A percentile compares a stretch with the other conserved stretches of the same genome.
Evolutionary conservation across 2,113 vertebrate species (phyloP).

Genomic region (Lycaon pictus): DNA sequence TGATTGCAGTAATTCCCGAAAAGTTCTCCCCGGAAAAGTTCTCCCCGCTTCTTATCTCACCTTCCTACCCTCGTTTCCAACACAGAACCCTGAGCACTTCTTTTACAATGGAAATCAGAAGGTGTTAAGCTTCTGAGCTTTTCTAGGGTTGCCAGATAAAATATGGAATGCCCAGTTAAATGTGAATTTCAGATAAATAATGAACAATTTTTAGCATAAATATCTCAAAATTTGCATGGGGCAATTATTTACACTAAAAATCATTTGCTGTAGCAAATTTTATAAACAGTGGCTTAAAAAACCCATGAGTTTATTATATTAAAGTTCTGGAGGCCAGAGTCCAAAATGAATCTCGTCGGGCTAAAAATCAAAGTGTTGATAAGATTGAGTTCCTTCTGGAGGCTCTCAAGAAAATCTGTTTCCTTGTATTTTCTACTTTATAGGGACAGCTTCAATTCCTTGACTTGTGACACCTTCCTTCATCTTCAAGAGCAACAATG

Average conservation of each 20-base stretch:
- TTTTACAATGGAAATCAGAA: not conserved
- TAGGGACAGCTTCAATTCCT: not conserved
- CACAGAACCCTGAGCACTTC: not conserved
- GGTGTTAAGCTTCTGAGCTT: not conserved
- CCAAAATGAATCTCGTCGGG: not conserved
- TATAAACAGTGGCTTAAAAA: not conserved
- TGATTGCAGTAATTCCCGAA: not conserved
- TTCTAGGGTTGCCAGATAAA: not conserved
- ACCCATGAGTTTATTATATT: not conserved
- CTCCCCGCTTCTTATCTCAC: too few relatives aligned
- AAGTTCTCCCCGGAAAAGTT: too few relatives aligned
- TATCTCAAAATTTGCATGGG: not conserved
- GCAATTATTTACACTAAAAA: not conserved
- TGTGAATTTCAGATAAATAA: constrained; percentile 18
- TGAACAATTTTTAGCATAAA: not conserved
- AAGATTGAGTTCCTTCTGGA: not conserved
- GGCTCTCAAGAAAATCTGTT: not conserved
- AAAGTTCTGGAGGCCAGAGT: not conserved
- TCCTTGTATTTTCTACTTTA: not conserved
- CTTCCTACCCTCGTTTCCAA: not conserved
- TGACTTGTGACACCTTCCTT: not conserved
- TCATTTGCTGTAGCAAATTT: not conserved
- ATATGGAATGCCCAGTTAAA: not conserved
- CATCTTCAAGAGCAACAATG: not conserved
- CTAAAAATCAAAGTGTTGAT: not conserved